Evolutionary conservation across 2,113 vertebrate genomes (phyloP), one percentile per base, ranked within the genome.

Genomic region (Callionymus lyra): DNA sequence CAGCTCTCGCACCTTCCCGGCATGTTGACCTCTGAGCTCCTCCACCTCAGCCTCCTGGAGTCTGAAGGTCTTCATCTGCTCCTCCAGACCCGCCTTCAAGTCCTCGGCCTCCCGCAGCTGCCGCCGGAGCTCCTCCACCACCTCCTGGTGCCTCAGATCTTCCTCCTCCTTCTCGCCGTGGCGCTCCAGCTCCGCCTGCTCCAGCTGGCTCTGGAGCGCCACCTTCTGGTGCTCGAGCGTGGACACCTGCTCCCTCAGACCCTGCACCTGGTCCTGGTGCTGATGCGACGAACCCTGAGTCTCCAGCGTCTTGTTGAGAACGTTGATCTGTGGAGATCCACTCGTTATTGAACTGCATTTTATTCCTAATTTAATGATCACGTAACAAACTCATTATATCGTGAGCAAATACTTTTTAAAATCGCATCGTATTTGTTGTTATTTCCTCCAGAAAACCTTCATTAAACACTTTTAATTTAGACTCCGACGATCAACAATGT

Each of bases 131-230:
- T 41, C 10, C 14, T 10, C 38, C 12, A 79, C 43, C 35, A 84
- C 74, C 42, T 79, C 65, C 38, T 77, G 69, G 1, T 74, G 72
- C 34, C 59, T 82, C 56, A 90, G 87, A 0, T 76, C 55, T 0
- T 34, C 69, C 6, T 77, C 59, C 40, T 70, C 55, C 45, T 65
- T 38, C 50, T 63, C 43, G 0, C 85, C 59, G 31, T 34, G 1
- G 0, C 61, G 79, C 34, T 82, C 72, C 5, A 83, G 77, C 49
- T 82, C 60, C 10, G 82, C 76, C 1, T 12, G 65, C 1, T 59
- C 59, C 0, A 89, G 60, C 44, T 86, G 85, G 33, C 38, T 75
- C 69, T 86, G 85, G 33, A 95, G 86, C 18, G 83, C 83, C 9
- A 66, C 42, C 0, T 79, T 51, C 4, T 80, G 82, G 12, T 31